Percentiles rank a stretch among this genome's conserved stretches.
These are phyloP conservation scores for Laupala kohalensis DNA, from an alignment of 1,140 invertebrate genomes.

Conservation along the genomic window DNA sequence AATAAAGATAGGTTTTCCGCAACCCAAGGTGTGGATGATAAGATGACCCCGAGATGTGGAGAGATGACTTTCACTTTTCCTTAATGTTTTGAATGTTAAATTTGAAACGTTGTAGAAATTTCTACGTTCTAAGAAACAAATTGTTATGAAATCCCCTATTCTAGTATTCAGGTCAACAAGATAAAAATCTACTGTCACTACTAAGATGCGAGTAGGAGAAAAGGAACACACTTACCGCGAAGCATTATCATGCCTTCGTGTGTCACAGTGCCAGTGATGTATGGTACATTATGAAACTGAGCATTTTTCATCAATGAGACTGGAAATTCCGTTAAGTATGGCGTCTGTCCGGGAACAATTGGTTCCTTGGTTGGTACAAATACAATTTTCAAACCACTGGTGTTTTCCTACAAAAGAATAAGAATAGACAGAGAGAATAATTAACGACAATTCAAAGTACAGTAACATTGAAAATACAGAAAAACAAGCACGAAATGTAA, in stretches of 20 bases:
- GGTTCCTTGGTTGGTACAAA: not conserved
- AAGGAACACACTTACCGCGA: constrained; percentile 18
- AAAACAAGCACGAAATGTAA: too few relatives aligned
- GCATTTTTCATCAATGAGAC: constrained; percentile 20
- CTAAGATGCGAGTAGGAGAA: not conserved
- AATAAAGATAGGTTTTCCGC: too few relatives aligned
- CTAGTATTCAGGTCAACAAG: too few relatives aligned
- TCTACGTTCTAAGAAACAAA: too few relatives aligned
- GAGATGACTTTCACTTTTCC: too few relatives aligned
- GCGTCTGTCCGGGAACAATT: constrained; percentile 17
- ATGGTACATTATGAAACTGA: constrained; percentile 37
- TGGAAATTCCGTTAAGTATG: constrained; percentile 29
- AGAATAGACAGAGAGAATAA: not conserved
- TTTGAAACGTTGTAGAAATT: too few relatives aligned
- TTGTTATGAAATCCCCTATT: too few relatives aligned
- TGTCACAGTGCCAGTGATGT: constrained; percentile 41
- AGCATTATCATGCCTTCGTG: constrained; percentile 38
- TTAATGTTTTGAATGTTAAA: too few relatives aligned
- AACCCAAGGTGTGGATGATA: too few relatives aligned
- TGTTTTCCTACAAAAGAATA: not conserved
- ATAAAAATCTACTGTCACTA: not conserved
- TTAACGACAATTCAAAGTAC: not conserved
- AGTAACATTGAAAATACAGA: not conserved
- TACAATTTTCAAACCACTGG: not conserved
- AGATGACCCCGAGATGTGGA: too few relatives aligned